A percentile compares a stretch with the other conserved stretches of the same genome.
Evolutionary conservation across 1,140 invertebrate genomes (phyloP).

Genomic region (Holotrichia oblita): DNA sequence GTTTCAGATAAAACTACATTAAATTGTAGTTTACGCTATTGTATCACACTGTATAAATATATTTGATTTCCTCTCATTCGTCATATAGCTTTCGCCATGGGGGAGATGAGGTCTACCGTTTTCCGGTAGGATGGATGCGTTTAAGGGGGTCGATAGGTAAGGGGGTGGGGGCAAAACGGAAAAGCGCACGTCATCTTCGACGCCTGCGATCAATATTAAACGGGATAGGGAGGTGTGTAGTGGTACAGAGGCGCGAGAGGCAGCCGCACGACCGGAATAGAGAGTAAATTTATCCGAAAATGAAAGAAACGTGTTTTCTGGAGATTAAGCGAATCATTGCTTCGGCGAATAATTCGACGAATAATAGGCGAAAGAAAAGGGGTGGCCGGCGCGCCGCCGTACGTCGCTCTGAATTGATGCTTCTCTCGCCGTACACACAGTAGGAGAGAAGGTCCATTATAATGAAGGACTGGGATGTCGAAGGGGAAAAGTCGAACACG

Average conservation of each 20-base stretch:
- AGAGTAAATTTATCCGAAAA: slow-evolving; percentile 35
- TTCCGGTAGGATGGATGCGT: background rate
- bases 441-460: slow-evolving; percentile 2
- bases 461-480: background rate
- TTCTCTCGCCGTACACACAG: background rate
- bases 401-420: background rate
- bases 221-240: background rate
- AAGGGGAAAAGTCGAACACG: background rate
- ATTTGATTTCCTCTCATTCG: background rate
- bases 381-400: slow-evolving; percentile 5
- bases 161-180: background rate
- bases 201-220: slow-evolving; percentile 36
- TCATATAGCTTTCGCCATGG: background rate
- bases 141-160: background rate
- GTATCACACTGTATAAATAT: background rate
- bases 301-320: slow-evolving; percentile 35
- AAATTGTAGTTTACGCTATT: too few species aligned
- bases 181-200: slow-evolving; percentile 35
- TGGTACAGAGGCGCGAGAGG: background rate
- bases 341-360: slow-evolving; percentile 22
- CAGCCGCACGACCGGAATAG: background rate
- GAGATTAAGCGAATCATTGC: slow-evolving; percentile 33
- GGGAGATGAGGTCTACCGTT: background rate
- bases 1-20: too few species aligned
- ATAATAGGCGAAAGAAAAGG: slow-evolving; percentile 32